These are phyloP conservation scores for Chaetops frenatus DNA, from an alignment of 2,113 vertebrate genomes.

Conservation along the genomic window DNA sequence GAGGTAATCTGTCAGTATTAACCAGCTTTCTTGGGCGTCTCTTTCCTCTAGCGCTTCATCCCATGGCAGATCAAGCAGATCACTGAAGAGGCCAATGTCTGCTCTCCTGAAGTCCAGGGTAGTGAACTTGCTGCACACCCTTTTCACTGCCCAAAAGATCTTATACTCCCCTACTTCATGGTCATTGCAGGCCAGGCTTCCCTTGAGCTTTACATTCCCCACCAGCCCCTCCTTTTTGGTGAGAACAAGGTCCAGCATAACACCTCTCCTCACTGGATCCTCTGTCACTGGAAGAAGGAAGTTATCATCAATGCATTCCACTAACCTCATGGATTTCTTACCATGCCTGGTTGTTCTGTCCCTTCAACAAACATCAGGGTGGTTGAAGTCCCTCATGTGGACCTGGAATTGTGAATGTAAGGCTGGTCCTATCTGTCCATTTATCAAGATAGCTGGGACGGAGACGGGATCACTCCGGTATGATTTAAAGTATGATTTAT, in stretches of 20 bases:
- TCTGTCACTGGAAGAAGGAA: not conserved
- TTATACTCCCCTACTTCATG: not conserved
- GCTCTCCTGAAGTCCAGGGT: not conserved
- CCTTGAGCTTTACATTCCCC: not conserved
- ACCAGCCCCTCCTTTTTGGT: not conserved
- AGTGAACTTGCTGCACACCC: not conserved
- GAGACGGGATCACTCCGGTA: no score
- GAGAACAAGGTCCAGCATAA: not conserved
- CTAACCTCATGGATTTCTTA: not conserved
- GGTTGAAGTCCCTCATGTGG: not conserved
- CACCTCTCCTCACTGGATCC: not conserved
- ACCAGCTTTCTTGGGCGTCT: not conserved
- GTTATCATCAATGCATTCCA: not conserved
- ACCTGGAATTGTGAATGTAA: not conserved
- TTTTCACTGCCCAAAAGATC: not conserved
- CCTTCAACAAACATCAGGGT: not conserved
- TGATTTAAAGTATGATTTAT: no score
- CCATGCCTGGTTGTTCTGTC: fast-evolving
- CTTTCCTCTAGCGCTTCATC: not conserved
- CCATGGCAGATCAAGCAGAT: not conserved
- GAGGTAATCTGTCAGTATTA: not conserved
- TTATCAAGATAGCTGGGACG: no score
- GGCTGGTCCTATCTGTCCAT: not conserved
- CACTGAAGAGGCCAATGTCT: not conserved
- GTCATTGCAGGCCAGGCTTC: not conserved